A percentile compares a stretch with the other conserved stretches of the same genome.
phyloP scores from a whole-genome alignment of 2,888 invertebrate genomes.

The Dorcus hopei region DNA sequence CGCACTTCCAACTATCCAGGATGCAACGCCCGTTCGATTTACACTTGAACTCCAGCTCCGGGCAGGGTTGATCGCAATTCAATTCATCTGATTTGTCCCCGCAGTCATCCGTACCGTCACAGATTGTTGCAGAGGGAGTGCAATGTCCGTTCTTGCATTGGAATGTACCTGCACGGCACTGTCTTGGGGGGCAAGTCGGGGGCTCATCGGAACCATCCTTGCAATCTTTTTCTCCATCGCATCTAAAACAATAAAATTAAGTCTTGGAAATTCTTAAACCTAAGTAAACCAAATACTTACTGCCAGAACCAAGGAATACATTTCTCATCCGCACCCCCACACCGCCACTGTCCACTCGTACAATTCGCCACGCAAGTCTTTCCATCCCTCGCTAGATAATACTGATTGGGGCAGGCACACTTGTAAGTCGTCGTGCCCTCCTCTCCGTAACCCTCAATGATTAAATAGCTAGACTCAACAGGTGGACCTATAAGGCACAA shows the following conservation, averaged over 20 bases:
- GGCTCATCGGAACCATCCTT: constrained; percentile 91
- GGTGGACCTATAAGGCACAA: constrained; percentile 88
- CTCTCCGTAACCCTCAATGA: constrained; percentile 75
- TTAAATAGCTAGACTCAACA: constrained; percentile 69
- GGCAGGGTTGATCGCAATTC: constrained; percentile 81
- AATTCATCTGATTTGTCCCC: constrained; percentile 86
- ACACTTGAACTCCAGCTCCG: constrained; percentile 88
- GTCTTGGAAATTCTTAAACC: too few relatives aligned
- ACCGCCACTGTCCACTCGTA: constrained; percentile 81
- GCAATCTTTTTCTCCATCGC: constrained; percentile 91
- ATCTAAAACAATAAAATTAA: constrained; percentile 41
- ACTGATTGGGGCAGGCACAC: constrained; percentile 96
- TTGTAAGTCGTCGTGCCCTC: constrained; percentile 75
- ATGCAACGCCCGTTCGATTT: constrained; percentile 84
- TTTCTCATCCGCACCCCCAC: constrained; percentile 66
- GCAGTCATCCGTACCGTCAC: constrained; percentile 91
- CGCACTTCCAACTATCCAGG: constrained; percentile 87
- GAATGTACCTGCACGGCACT: constrained; percentile 88
- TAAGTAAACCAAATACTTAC: constrained; percentile 47
- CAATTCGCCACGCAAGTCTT: constrained; percentile 94
- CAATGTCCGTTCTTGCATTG: constrained; percentile 92
- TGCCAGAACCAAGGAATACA: constrained; percentile 79
- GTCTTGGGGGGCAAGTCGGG: constrained; percentile 74
- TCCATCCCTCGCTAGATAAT: constrained; percentile 73
- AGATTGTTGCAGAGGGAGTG: constrained; percentile 87